Conservation (phyloP, 2,888 invertebrate species). For the Drosophila falleni region DNA sequence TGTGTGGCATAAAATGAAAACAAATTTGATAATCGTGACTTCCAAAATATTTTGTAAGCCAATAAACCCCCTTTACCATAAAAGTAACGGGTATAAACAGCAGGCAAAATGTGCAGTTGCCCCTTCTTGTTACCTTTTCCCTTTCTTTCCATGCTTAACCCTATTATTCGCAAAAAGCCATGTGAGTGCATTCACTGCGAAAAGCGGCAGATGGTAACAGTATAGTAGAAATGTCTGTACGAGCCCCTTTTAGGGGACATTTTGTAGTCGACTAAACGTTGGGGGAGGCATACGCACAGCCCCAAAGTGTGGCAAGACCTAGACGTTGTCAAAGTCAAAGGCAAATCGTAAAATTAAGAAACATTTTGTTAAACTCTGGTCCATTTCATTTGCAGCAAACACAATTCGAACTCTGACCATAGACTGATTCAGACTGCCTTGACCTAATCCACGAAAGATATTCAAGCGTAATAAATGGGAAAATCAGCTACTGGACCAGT, state of each 20-base stretch:
- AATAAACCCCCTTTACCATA: not conserved
- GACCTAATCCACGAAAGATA: slow-evolving; percentile 46
- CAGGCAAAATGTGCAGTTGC: slow-evolving; percentile 54
- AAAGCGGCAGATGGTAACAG: slow-evolving; percentile 20
- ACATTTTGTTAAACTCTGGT: slow-evolving; percentile 32
- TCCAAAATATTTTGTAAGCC: not conserved
- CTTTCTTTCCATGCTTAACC: not conserved
- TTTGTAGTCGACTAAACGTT: slow-evolving; percentile 52
- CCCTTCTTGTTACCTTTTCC: not conserved
- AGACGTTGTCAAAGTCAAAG: slow-evolving; percentile 50
- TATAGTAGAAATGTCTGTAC: slow-evolving; percentile 8
- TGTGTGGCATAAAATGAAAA: not conserved
- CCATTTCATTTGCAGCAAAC: slow-evolving; percentile 55
- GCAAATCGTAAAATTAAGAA: slow-evolving; percentile 35
- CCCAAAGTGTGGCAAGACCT: slow-evolving; percentile 40
- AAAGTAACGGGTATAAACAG: slow-evolving; percentile 35
- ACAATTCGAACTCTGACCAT: slow-evolving; percentile 74
- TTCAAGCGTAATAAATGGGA: slow-evolving; percentile 51
- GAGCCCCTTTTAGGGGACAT: slow-evolving; percentile 9
- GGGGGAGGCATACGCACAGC: slow-evolving; percentile 17
- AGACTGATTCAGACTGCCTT: slow-evolving; percentile 31
- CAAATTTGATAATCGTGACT: not conserved
- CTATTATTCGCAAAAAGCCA: slow-evolving; percentile 2
- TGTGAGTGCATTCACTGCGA: slow-evolving; percentile 57
- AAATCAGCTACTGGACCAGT: slow-evolving; percentile 38